Base-by-base conservation (phyloP, 2,113 vertebrate genomes). In the Okapia johnstoni region DNA sequence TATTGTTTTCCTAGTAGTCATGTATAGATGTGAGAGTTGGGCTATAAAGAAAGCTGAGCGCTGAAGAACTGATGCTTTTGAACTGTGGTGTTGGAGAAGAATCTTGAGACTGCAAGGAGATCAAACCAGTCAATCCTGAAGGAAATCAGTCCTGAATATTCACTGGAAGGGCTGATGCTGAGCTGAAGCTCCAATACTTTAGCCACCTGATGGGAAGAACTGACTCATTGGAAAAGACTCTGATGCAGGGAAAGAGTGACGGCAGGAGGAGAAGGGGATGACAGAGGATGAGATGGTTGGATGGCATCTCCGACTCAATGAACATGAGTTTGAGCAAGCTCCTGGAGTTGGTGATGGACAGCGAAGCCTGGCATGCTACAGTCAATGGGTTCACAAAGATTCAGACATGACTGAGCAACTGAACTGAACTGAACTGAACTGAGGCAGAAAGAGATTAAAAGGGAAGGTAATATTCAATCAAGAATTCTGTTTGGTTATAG, bases 251-350 rank as follows among this genome's bases (percentile, higher is more conserved):
- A 70, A 70, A 70, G 1, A 70, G 5, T 70, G 63, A 70, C 36
- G 19, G n/a, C 63, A 70, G 19, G n/a, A 36, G 9, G n/a, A 70
- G 2, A 36, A 36, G 19, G n/a, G 63, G 63, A 70, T 0, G 1
- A 70, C 19, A 70, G 19, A 70, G 19, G 4, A 70, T 70, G 63
- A 36, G 17, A 36, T 12, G 9, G 19, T 36, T 70, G 9, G 63
- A 70, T 70, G 63, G n/a, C 19, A 6, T 70, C n/a, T 36, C 63
- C 0, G 0, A 70, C n/a, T 70, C 0, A 4, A 66, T 36, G 63
- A 23, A 36, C 66, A 36, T 36, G 66, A 70, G 66, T 23, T 23
- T 70, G 66, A 70, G 19, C n/a, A 23, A 70, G 9, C 8, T 70
- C 66, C n/a, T 36, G 66, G 63, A 70, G n/a, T 19, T 23, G n/a